Base-by-base conservation (phyloP, 2,797 vertebrate species). In the Hozukius guyotensis region DNA sequence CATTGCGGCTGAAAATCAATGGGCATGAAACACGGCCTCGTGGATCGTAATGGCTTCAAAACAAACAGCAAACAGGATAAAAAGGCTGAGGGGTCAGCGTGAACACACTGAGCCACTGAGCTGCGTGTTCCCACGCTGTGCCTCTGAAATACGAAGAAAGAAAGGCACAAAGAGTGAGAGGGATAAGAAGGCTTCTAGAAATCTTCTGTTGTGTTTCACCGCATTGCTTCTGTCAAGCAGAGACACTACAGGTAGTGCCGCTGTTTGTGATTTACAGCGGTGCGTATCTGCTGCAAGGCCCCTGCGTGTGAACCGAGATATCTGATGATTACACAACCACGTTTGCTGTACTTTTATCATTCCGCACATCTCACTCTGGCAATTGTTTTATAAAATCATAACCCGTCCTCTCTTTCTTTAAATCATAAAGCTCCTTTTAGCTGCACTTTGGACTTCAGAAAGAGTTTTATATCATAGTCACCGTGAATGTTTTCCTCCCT, bases 1-100 rank as follows among this genome's bases (percentile, higher is more conserved):
- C 52, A n/a, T 62, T 79, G 73, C 42, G 34, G 25, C n/a, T 83
- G 67, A 81, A 84, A 87, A 89, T 52, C 83, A 65, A 75, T 88
- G 34, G 20, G 25, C 29, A 61, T 86, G 71, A 85, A 82, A 56
- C 46, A 88, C 59, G 57, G 74, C 67, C 56, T 49, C 22, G 16
- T 73, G 68, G 84, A 78, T 86, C 80, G 74, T 61, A 70, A 77
- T 57, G 46, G 72, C 78, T 80, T 87, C 24, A 69, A 75, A 89
- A 77, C 78, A 87, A 87, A 87, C 55, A 63, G 38, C 65, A 75
- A 59, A 76, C 31, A 60, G 66, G 66, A 84, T 59, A 62, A 71
- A 80, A 81, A 82, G 55, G 72, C 71, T 62, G 60, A 73, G 20
- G 55, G 76, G 71, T 61, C 71, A 71, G 55, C 16, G 3, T 61